Conservation (phyloP, 2,113 vertebrate species). For the Stegastes partitus region DNA sequence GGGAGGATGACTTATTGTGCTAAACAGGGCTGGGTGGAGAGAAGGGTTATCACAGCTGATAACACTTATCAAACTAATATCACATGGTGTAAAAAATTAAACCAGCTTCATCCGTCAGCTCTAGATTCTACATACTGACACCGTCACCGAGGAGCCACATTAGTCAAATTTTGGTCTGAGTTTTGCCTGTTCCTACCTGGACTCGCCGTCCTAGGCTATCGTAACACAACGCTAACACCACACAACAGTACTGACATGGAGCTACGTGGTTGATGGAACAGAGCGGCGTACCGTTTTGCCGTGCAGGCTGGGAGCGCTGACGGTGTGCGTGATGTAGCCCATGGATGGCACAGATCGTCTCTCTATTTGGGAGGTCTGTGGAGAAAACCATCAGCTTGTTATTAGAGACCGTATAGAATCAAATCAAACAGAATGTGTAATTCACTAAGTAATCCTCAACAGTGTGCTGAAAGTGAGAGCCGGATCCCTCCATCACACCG, state of each 20-base stretch:
- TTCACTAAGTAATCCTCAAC: slow-evolving; percentile 45
- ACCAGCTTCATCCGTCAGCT: background rate
- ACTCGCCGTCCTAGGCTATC: background rate
- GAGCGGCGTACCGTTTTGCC: slow-evolving; percentile 92
- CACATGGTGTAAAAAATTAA: background rate
- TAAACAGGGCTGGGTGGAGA: background rate
- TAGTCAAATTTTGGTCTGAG: slow-evolving; percentile 1
- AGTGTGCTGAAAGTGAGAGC: slow-evolving; percentile 27
- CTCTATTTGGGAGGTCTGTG: slow-evolving; percentile 90
- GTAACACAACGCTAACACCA: background rate
- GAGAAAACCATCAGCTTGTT: slow-evolving; percentile 61
- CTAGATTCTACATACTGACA: slow-evolving; percentile 21
- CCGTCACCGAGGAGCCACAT: background rate
- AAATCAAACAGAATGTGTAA: slow-evolving; percentile 76
- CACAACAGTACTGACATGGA: background rate
- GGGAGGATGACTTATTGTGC: background rate
- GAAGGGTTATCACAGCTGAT: slow-evolving; percentile 1
- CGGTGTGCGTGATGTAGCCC: slow-evolving; percentile 99
- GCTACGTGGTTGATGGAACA: background rate
- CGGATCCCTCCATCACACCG: slow-evolving; percentile 43
- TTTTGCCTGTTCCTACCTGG: slow-evolving; percentile 10
- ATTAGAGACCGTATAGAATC: slow-evolving; percentile 38
- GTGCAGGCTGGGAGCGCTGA: slow-evolving; percentile 97
- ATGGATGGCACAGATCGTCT: slow-evolving; percentile 94
- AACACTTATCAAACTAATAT: background rate